These are phyloP conservation scores for Buathra laborator DNA, from an alignment of 2,888 invertebrate genomes.

Conservation along the genomic window DNA sequence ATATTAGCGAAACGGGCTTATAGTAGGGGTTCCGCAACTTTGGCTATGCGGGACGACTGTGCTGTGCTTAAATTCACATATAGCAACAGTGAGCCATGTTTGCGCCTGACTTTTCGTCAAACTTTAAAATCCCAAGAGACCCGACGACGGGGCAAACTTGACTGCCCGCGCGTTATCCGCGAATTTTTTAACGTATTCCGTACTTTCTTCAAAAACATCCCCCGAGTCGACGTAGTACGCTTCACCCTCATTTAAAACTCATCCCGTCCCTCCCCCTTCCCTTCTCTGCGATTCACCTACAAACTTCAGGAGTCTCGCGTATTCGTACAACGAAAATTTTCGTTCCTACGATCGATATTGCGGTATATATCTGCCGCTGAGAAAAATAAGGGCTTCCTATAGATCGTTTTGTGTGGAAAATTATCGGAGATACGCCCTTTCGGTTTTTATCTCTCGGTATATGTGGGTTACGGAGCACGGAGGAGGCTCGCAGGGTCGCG, in stretches of 20 bases:
- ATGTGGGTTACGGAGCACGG: neutral
- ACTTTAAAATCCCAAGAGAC: conserved; percentile 40
- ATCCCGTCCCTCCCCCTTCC: neutral
- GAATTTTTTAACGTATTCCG: too few relatives aligned
- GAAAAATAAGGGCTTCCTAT: too few relatives aligned
- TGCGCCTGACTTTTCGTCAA: conserved; percentile 31
- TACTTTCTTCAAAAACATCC: neutral
- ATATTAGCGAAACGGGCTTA: too few relatives aligned
- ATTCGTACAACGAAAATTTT: conserved; percentile 43
- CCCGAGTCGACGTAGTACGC: neutral
- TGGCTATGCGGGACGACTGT: too few relatives aligned
- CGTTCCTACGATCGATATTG: conserved; percentile 49
- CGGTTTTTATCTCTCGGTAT: neutral
- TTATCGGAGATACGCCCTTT: too few relatives aligned
- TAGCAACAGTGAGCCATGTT: conserved; percentile 14
- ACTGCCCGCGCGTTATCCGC: too few relatives aligned
- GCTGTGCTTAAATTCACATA: neutral
- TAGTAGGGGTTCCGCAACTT: too few relatives aligned
- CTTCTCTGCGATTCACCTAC: neutral
- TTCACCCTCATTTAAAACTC: neutral
- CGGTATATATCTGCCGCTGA: conserved; percentile 9
- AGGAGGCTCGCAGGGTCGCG: conserved; percentile 58
- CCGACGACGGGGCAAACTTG: conserved; percentile 21
- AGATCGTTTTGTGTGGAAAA: too few relatives aligned
- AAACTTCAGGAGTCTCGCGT: neutral